phyloP scores from a whole-genome alignment of 2,888 invertebrate species.

The Ectemnius cavifrons region DNA sequence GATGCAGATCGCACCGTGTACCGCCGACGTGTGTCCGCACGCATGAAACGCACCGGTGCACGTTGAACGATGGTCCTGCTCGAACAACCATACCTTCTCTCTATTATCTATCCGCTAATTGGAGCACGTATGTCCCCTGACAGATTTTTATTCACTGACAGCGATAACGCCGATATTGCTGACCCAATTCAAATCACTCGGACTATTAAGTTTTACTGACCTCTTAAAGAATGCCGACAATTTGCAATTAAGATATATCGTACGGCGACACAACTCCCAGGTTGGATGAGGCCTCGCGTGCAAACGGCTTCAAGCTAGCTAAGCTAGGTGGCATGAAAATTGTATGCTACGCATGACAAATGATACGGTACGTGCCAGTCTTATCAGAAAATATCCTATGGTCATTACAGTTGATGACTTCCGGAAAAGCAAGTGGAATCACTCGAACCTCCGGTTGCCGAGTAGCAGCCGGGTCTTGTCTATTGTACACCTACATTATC shows the following conservation, averaged over 20 bases:
- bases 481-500: too few relatives aligned
- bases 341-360: background rate
- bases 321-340: background rate
- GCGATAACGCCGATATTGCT: too few relatives aligned
- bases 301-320: too few relatives aligned
- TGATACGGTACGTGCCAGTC: background rate
- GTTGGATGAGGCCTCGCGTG: too few relatives aligned
- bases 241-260: background rate
- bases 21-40: background rate
- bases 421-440: constrained; percentile 4
- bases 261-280: background rate
- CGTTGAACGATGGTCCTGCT: background rate
- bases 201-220: background rate
- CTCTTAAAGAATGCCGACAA: background rate
- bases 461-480: too few relatives aligned
- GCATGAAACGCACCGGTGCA: background rate
- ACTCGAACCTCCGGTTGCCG: background rate
- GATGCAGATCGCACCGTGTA: background rate
- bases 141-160: background rate
- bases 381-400: background rate
- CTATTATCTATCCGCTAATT: constrained; percentile 2
- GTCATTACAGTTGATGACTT: constrained; percentile 4
- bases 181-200: background rate
- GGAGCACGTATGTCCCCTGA: background rate
- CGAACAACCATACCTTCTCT: background rate